Percentiles rank a stretch among this genome's conserved stretches.
Evolutionary conservation across 2,797 vertebrate species (phyloP).

Genomic region (Hirundo rustica): DNA sequence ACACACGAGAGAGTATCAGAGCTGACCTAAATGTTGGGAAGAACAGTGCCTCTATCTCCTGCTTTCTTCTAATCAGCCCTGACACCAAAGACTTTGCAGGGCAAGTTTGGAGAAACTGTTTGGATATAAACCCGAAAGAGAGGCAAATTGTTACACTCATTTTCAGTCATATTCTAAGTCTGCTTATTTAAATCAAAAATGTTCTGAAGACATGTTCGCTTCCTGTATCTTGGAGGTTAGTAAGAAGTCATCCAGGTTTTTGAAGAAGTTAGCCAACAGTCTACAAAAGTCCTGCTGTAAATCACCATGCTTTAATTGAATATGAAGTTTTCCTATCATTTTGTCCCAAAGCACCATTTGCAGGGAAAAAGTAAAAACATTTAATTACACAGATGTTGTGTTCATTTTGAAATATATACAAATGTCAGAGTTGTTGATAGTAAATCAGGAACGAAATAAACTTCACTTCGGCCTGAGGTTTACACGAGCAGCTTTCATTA

Average conservation of each 20-base stretch:
- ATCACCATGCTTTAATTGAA: background rate
- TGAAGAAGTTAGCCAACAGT: constrained; percentile 1
- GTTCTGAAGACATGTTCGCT: background rate
- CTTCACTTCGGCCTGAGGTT: background rate
- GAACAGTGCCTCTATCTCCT: background rate
- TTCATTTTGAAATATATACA: background rate
- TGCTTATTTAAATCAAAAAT: background rate
- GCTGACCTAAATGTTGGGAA: constrained; percentile 15
- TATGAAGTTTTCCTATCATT: background rate
- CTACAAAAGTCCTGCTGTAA: background rate
- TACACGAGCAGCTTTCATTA: background rate
- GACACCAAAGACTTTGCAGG: background rate
- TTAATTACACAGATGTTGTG: background rate
- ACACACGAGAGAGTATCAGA: background rate
- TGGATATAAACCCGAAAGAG: background rate
- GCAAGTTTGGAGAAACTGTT: background rate
- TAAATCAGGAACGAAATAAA: background rate
- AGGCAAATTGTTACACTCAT: background rate
- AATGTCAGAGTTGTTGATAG: background rate
- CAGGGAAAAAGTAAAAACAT: background rate
- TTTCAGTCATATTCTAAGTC: background rate
- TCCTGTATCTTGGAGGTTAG: background rate
- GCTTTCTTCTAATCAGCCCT: constrained; percentile 1
- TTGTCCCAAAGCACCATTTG: background rate
- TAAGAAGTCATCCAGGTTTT: background rate